Percentiles rank a stretch among this genome's conserved stretches.
Evolutionary conservation across 2,113 vertebrate genomes (phyloP).

Genomic region (Paraplagusia blochii): DNA sequence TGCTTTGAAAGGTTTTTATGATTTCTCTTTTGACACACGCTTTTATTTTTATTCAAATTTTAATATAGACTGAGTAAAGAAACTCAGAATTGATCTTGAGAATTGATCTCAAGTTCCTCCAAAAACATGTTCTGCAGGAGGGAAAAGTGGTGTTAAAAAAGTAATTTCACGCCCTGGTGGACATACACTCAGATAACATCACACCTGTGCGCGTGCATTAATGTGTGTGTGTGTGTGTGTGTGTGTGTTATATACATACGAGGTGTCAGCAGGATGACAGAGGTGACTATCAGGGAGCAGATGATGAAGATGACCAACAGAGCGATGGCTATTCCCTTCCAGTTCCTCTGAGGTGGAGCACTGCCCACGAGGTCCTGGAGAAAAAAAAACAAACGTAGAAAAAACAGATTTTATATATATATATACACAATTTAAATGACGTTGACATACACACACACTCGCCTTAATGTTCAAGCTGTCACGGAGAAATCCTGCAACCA

Average conservation of each 20-base stretch:
- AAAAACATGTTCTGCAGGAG: too few species aligned
- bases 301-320: slow-evolving; percentile 96
- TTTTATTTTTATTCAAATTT: too few species aligned
- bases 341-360: slow-evolving; percentile 93
- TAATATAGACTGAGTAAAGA: too few species aligned
- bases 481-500: background rate
- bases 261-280: slow-evolving; percentile 95
- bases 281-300: slow-evolving; percentile 97
- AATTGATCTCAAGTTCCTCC: too few species aligned
- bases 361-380: slow-evolving; percentile 94
- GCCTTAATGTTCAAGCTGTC: background rate
- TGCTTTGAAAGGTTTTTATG: too few species aligned
- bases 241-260: slow-evolving; percentile 70
- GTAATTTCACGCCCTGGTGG: too few species aligned
- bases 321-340: slow-evolving; percentile 98
- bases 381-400: too few species aligned
- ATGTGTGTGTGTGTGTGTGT: slow-evolving; percentile 3
- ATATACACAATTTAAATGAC: slow-evolving; percentile 19
- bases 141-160: too few species aligned
- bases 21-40: too few species aligned
- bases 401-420: too few species aligned
- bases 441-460: background rate
- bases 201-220: background rate
- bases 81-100: too few species aligned
- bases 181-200: too few species aligned